These are phyloP conservation scores for Nicator chloris DNA, from an alignment of 2,113 vertebrate genomes.

Conservation along the genomic window DNA sequence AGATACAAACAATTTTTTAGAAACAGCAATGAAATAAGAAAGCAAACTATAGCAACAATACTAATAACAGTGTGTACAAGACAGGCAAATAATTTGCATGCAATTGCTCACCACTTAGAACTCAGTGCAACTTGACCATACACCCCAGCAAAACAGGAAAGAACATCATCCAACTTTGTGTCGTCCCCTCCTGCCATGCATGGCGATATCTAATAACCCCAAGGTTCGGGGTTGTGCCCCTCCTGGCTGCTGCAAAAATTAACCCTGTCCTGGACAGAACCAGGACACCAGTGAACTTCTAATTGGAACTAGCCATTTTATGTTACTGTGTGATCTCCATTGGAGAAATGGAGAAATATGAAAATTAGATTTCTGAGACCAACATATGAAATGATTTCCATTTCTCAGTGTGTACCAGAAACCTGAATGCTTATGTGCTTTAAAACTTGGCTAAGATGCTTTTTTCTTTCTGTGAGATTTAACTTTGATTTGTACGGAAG, in stretches of 20 bases:
- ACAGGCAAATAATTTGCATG: background rate
- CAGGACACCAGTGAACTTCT: background rate
- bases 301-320: background rate
- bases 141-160: background rate
- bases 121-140: background rate
- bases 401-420: background rate
- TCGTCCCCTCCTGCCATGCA: background rate
- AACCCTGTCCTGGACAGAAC: background rate
- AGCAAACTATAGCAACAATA: background rate
- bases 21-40: background rate
- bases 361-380: background rate
- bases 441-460: background rate
- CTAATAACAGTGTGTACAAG: background rate
- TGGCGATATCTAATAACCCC: background rate
- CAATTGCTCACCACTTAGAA: background rate
- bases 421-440: background rate
- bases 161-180: background rate
- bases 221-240: background rate
- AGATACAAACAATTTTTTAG: background rate
- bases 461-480: background rate
- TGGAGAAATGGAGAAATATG: background rate
- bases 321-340: background rate
- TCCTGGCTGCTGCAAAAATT: background rate
- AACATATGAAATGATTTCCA: background rate
- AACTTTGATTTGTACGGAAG: background rate